Conservation (phyloP, 2,888 invertebrate species). For the Plagodis pulveraria region DNA sequence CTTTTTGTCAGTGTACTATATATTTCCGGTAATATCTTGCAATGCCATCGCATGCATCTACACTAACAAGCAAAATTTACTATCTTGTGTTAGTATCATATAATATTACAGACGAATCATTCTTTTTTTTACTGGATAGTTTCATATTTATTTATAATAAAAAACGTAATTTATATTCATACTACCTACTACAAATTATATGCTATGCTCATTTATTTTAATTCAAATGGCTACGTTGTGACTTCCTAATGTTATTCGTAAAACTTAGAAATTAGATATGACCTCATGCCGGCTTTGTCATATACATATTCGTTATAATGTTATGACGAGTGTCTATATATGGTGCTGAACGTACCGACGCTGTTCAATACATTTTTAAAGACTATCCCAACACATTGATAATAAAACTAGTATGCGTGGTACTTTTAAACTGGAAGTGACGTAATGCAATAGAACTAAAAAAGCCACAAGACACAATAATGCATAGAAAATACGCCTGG, state of each 20-base stretch:
- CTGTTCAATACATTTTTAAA: conserved; percentile 20
- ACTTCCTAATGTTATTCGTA: conserved; percentile 27
- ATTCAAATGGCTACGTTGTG: conserved; percentile 22
- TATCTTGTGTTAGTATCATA: no score
- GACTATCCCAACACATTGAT: conserved; percentile 4
- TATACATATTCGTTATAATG: conserved; percentile 30
- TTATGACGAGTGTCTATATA: conserved; percentile 20
- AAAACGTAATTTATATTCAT: conserved; percentile 6
- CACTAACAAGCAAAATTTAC: no score
- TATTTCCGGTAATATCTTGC: no score
- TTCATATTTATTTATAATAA: conserved; percentile 5
- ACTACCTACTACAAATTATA: conserved; percentile 8
- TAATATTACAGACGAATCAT: no score
- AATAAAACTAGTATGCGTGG: conserved; percentile 10
- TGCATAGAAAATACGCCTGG: no score
- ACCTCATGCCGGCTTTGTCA: conserved; percentile 41
- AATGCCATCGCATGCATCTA: no score
- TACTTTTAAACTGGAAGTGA: conserved; percentile 26
- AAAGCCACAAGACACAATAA: background rate
- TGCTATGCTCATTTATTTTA: conserved; percentile 11
- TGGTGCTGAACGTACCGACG: conserved; percentile 13
- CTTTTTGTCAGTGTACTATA: no score
- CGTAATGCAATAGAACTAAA: conserved; percentile 6
- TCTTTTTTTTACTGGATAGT: background rate
- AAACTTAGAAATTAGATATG: conserved; percentile 43